These are phyloP conservation scores for Dicentrarchus labrax DNA, from an alignment of 2,113 vertebrate genomes.

Conservation along the genomic window DNA sequence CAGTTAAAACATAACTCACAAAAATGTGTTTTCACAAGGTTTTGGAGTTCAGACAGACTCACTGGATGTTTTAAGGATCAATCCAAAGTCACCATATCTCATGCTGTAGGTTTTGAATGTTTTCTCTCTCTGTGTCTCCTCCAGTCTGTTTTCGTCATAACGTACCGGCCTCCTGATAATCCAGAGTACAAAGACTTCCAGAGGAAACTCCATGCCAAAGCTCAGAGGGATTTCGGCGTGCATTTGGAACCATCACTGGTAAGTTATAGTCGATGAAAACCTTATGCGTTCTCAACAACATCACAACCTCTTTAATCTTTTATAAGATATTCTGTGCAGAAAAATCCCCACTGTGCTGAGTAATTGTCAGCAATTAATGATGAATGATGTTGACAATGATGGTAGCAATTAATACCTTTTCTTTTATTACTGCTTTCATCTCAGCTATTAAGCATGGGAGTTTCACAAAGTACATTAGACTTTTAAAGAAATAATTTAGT, in stretches of 20 bases:
- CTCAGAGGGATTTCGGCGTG: constrained; percentile 90
- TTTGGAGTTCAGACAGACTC: background rate
- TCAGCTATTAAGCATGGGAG: constrained; percentile 3
- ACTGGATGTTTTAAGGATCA: background rate
- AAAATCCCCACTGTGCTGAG: constrained; percentile 18
- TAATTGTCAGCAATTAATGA: constrained; percentile 33
- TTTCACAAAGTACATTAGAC: background rate
- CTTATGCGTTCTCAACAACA: background rate
- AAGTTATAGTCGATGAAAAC: constrained; percentile 63
- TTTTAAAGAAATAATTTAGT: background rate
- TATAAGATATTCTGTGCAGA: constrained; percentile 15
- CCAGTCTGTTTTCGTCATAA: constrained; percentile 95
- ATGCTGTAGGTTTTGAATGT: background rate
- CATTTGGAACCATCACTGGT: constrained; percentile 92
- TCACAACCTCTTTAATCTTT: constrained; percentile 41
- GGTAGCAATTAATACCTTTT: constrained; percentile 21
- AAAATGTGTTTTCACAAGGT: background rate
- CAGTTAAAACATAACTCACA: background rate
- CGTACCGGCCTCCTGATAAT: constrained; percentile 93
- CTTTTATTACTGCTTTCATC: constrained; percentile 31
- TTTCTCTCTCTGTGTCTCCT: constrained; percentile 44
- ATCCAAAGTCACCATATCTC: background rate
- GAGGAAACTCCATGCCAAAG: constrained; percentile 89
- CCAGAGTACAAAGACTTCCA: constrained; percentile 92
- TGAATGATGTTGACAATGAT: constrained; percentile 43